Percentiles rank a stretch among this genome's conserved stretches.
These are phyloP conservation scores for Cisticola juncidis DNA, from an alignment of 2,113 vertebrate genomes.

Conservation along the genomic window DNA sequence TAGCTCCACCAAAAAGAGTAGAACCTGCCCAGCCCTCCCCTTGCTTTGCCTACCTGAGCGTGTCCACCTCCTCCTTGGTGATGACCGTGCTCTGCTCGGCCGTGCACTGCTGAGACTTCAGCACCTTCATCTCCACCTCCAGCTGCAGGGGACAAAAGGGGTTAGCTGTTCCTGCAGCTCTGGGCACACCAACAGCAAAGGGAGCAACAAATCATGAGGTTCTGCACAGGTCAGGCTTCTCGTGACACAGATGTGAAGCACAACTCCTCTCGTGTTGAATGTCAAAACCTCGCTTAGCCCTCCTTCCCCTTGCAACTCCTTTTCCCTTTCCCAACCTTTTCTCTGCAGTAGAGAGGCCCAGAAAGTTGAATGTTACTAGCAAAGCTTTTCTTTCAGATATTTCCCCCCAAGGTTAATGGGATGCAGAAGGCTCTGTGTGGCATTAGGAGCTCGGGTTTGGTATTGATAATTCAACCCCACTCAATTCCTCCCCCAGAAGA, in stretches of 20 bases:
- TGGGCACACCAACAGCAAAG: background rate
- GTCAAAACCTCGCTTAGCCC: background rate
- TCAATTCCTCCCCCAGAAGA: background rate
- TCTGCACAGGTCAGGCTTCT: background rate
- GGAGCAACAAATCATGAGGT: background rate
- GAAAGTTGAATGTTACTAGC: background rate
- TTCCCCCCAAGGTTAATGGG: background rate
- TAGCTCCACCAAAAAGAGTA: rapidly evolving
- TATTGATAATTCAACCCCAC: background rate
- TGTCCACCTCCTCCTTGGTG: conserved; percentile 69
- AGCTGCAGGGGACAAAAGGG: conserved; percentile 52
- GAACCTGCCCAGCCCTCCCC: background rate
- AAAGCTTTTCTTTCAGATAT: background rate
- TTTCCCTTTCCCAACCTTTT: background rate
- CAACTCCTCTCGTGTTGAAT: background rate
- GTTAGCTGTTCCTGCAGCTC: background rate
- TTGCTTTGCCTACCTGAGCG: conserved; percentile 68
- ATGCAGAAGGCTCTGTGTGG: background rate
- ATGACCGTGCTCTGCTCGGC: conserved; percentile 57
- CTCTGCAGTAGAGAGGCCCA: background rate
- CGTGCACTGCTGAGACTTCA: conserved; percentile 66
- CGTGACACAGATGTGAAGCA: rapidly evolving
- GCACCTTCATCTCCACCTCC: conserved; percentile 76
- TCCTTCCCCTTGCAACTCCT: background rate
- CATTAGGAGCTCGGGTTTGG: background rate